Conservation (phyloP, 1,140 invertebrate genomes). For the Brachionus asplanchnoidis region DNA sequence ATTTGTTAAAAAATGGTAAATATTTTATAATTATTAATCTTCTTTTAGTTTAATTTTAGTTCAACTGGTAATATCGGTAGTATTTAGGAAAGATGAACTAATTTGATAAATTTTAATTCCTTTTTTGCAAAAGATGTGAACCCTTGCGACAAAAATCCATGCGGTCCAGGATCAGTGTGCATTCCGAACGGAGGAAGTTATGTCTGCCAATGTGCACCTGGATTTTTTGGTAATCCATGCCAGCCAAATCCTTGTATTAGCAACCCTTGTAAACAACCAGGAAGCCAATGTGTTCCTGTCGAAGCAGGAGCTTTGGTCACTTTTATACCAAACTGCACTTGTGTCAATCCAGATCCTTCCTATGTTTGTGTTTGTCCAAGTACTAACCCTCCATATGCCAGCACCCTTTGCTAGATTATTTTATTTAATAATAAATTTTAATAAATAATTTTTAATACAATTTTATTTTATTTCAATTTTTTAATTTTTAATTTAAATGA, state of each 20-base stretch:
- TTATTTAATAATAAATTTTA: background rate
- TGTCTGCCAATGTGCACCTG: slow-evolving; percentile 37
- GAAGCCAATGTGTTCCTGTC: slow-evolving; percentile 18
- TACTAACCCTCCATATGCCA: slow-evolving; percentile 34
- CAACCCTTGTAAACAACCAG: slow-evolving; percentile 31
- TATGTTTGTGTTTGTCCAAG: slow-evolving; percentile 39
- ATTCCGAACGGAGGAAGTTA: slow-evolving; percentile 8
- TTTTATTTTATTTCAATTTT: background rate
- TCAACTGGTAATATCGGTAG: slow-evolving; percentile 29
- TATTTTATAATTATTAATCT: background rate
- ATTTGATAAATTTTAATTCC: background rate
- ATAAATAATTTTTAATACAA: background rate
- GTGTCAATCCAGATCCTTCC: slow-evolving; percentile 4
- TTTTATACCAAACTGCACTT: slow-evolving; percentile 29
- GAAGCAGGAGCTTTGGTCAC: slow-evolving; percentile 33
- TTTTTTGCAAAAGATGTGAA: slow-evolving; percentile 3
- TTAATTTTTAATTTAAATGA: too few species aligned
- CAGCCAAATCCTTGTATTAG: slow-evolving; percentile 34
- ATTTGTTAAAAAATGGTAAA: slow-evolving; percentile 7
- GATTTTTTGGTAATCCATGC: slow-evolving; percentile 38
- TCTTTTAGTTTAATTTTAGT: background rate
- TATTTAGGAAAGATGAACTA: background rate
- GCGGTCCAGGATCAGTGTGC: slow-evolving; percentile 3
- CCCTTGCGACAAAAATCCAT: slow-evolving; percentile 29
- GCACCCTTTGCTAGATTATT: slow-evolving; percentile 6